phyloP scores from a whole-genome alignment of 2,888 invertebrate genomes.

The Bombyx huttoni region DNA sequence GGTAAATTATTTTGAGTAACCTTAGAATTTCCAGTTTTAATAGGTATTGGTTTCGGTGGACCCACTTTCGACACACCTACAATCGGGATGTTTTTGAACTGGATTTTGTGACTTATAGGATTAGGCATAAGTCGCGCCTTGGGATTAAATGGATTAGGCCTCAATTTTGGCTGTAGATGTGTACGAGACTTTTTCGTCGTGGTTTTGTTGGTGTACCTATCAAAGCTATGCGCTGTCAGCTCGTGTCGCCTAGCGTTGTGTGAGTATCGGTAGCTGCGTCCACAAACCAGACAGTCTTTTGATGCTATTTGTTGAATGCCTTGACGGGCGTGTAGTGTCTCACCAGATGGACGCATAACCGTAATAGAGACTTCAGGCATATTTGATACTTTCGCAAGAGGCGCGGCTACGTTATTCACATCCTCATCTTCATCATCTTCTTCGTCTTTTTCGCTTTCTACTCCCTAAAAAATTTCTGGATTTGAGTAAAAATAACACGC shows the following conservation, averaged over 20 bases:
- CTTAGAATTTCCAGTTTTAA: conserved; percentile 32
- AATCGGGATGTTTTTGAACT: conserved; percentile 37
- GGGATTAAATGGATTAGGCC: conserved; percentile 65
- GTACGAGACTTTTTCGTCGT: conserved; percentile 36
- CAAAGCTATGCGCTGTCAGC: conserved; percentile 59
- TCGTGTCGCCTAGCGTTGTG: conserved; percentile 67
- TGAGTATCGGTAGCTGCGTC: conserved; percentile 62
- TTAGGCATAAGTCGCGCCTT: conserved; percentile 66
- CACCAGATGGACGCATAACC: conserved; percentile 58
- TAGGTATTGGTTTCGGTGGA: conserved; percentile 53
- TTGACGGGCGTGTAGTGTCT: conserved; percentile 55
- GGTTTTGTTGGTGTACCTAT: conserved; percentile 64
- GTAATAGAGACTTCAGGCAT: conserved; percentile 66
- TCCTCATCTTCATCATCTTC: conserved; percentile 53
- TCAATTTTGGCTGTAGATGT: conserved; percentile 51
- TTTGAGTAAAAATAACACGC: conserved; percentile 1
- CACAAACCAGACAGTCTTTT: conserved; percentile 64
- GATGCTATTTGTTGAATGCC: conserved; percentile 65
- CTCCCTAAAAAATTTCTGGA: conserved; percentile 36
- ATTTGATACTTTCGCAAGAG: conserved; percentile 31
- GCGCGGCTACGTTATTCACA: conserved; percentile 22
- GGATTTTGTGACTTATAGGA: conserved; percentile 60
- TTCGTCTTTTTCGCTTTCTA: conserved; percentile 50
- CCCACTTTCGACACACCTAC: conserved; percentile 43
- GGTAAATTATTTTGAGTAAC: conserved; percentile 48